Evolutionary conservation across 2,113 vertebrate species (phyloP).

Genomic region (Anarrhichthys ocellatus): DNA sequence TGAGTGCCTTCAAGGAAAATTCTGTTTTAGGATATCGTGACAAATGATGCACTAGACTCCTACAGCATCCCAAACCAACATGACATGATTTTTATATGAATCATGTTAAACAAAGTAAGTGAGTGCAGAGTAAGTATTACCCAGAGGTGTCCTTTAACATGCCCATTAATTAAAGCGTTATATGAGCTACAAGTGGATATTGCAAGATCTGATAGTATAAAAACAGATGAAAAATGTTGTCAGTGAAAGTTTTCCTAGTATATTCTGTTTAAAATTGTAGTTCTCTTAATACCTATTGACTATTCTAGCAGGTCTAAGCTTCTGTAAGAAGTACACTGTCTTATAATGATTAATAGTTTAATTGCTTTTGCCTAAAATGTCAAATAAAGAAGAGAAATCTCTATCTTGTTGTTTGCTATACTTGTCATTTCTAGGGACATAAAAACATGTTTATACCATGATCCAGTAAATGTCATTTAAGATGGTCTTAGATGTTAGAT

Average conservation of each 20-base stretch:
- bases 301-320: not conserved
- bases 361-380: not conserved
- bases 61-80: not conserved
- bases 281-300: not conserved
- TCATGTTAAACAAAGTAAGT: not conserved
- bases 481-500: not conserved
- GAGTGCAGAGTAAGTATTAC: not conserved
- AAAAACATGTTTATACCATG: not conserved
- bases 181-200: not conserved
- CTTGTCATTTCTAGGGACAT: not conserved
- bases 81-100: not conserved
- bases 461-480: not conserved
- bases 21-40: not conserved
- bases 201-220: not conserved
- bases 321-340: not conserved
- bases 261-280: not conserved
- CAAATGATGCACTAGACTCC: not conserved
- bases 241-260: not conserved
- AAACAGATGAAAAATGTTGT: not conserved
- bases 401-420: not conserved
- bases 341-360: not conserved
- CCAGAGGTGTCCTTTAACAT: not conserved
- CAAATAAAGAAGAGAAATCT: not conserved
- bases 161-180: not conserved
- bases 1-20: not conserved